These are phyloP conservation scores for Anoplolepis gracilipes DNA, from an alignment of 1,140 invertebrate species.

Conservation along the genomic window DNA sequence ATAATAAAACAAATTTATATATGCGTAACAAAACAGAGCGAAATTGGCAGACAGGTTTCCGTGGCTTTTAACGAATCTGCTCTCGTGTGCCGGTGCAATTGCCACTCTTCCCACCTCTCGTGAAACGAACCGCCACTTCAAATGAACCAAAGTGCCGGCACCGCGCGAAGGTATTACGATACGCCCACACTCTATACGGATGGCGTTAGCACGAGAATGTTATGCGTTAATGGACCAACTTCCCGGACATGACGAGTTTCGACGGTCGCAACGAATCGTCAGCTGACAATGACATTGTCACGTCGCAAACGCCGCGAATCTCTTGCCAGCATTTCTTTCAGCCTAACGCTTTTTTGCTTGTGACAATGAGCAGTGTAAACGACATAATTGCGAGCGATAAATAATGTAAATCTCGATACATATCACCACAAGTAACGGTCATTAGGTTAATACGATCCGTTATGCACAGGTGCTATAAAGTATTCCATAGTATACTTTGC, in stretches of 20 bases:
- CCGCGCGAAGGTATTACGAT: slow-evolving; percentile 79
- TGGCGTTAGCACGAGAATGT: slow-evolving; percentile 78
- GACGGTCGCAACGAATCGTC: slow-evolving; percentile 77
- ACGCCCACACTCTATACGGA: slow-evolving; percentile 73
- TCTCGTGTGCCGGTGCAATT: slow-evolving; percentile 18
- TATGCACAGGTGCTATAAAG: no score
- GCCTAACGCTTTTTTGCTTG: background rate
- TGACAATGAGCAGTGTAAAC: background rate
- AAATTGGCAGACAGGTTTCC: slow-evolving; percentile 6
- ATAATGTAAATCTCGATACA: background rate
- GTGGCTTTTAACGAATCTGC: slow-evolving; percentile 1
- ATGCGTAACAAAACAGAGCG: background rate
- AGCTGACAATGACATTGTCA: slow-evolving; percentile 83
- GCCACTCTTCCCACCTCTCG: background rate
- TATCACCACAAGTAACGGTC: no score
- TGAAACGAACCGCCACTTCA: slow-evolving; percentile 40
- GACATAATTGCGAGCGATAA: background rate
- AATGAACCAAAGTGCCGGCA: slow-evolving; percentile 65
- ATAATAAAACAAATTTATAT: background rate
- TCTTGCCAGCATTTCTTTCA: slow-evolving; percentile 31
- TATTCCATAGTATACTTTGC: no score
- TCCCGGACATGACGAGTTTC: slow-evolving; percentile 84
- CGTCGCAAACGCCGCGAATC: slow-evolving; percentile 40
- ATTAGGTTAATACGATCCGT: no score
- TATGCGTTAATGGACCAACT: slow-evolving; percentile 83